Evolutionary conservation across 2,113 vertebrate species (phyloP), one percentile per base, ranked within the genome.

Genomic region (Arvicanthis niloticus): DNA sequence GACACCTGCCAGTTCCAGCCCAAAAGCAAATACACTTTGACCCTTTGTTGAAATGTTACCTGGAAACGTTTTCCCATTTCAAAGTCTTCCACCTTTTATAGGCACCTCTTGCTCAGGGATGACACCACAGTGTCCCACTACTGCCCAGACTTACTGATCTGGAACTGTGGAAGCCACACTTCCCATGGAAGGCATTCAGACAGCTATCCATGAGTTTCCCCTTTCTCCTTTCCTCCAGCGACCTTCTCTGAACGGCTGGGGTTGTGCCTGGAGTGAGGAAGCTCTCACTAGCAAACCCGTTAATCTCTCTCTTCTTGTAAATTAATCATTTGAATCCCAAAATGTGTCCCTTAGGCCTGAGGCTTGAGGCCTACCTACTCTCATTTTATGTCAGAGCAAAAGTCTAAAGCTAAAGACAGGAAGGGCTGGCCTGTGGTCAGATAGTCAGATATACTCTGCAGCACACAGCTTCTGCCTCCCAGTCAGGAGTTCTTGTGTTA

Each of bases 71-170:
- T 94, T 82, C 58, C 73, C 84, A 92, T 97, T 96, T 97, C 88
- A 89, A 94, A 80, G 82, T 75, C 82, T 96, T 96, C 88, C 45
- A 82, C 92, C 86, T 97, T 97, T 97, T 81, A 94, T 94, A 97
- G 91, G 88, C 31, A 78, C 24, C 45, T 75, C 62, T 51, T 96
- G 51, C 62, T 91, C 58, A 89, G 56, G 72, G 65, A 77, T 16
- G 93, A 84, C 42, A 89, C 60, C 48, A 65, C 53, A 72, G 89
- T 56, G 81, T 94, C 90, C 85, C 62, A 0, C 96, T 92, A 86
- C 88, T 65, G 26, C 53, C 3, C 37, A 51, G 76, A 15, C 82
- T 40, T 56, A 67, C 45, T 42, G 90, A 76, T 45, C 42, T n/a
- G 51, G 51, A 51, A 51, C 10, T 51, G 51, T 51, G 51, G 51